Evolutionary conservation across 2,888 invertebrate species (phyloP).

Genomic region (Auanema sp.): DNA sequence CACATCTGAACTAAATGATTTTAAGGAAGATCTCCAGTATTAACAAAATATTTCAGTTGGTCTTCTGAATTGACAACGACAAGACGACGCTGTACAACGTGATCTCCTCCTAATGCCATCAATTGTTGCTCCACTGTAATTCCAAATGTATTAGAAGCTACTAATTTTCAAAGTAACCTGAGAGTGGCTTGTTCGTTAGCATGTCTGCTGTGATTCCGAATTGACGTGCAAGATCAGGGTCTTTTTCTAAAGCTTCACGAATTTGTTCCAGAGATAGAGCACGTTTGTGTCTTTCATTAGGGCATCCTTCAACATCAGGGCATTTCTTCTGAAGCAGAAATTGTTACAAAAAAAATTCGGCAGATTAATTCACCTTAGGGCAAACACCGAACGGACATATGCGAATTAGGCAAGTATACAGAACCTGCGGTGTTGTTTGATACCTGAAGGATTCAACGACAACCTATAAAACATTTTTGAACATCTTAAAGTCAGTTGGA

Average conservation of each 20-base stretch:
- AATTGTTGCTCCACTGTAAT: conserved; percentile 56
- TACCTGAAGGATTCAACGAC: conserved; percentile 64
- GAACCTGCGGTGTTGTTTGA: conserved; percentile 63
- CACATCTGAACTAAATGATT: neutral
- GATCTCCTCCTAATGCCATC: conserved; percentile 59
- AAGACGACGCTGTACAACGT: conserved; percentile 57
- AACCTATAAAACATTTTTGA: conserved; percentile 31
- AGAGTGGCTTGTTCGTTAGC: conserved; percentile 12
- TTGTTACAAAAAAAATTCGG: too few species aligned
- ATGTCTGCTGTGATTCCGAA: conserved; percentile 42
- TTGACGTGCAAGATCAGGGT: conserved; percentile 55
- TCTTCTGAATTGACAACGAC: conserved; percentile 63
- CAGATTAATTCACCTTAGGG: conserved; percentile 38
- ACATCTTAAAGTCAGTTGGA: too few species aligned
- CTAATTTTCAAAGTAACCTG: neutral
- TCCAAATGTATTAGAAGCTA: neutral
- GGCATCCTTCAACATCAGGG: conserved; percentile 59
- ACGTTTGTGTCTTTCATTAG: conserved; percentile 29
- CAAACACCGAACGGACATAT: conserved; percentile 62
- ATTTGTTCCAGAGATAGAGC: conserved; percentile 42
- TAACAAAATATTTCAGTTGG: conserved; percentile 51
- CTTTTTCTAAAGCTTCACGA: conserved; percentile 50
- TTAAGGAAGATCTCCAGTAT: conserved; percentile 37
- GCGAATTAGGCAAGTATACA: conserved; percentile 62
- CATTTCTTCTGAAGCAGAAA: conserved; percentile 41